Evolutionary conservation across 2,888 invertebrate species (phyloP), one percentile per base, ranked within the genome.

Genomic region (Stenoptilia bipunctidactyla): DNA sequence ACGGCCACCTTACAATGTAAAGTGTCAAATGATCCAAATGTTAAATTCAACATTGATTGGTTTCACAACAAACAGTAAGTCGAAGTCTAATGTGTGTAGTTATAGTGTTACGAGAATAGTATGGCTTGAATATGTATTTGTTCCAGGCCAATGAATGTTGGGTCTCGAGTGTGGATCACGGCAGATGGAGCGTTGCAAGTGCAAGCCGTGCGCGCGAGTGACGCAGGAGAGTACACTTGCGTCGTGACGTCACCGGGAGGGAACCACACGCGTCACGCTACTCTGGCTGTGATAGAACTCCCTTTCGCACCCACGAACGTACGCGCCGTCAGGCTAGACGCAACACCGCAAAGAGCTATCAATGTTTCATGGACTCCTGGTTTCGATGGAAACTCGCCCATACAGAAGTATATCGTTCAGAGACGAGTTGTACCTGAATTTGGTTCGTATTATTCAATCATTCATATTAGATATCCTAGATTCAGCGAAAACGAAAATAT

Each of bases 381-480:
- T 15, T 99, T 98, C 71, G 96, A 98, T 77, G 99, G 99, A 40
- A 98, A 99, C 71, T 96, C 96, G 59, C 95, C 96, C 8, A 92
- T 98, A 43, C 88, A 92, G 55, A 94, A 96, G 64, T 98, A 93
- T 68, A 94, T 96, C 48, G 88, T 98, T 40, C 96, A 98, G 67
- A 92, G 92, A 68, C 88, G 96, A 46, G 92, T 95, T 56, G 93
- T 97, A 15, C 93, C 95, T 1, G 92, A 93, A 69, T 86, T 93
- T 51, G 94, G 94, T 94, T 79, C 85, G 86, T 67, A 13, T 34
- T 36, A 4, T 33, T 41, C 25, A 33, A n/a, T n/a, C n/a, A n/a
- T n/a, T n/a, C n/a, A n/a, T n/a, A n/a, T n/a, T n/a, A n/a, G n/a
- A n/a, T n/a, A n/a, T n/a, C n/a, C n/a, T n/a, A n/a, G n/a, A n/a